Conservation (phyloP, 2,113 vertebrate genomes). For the Etheostoma cragini region DNA sequence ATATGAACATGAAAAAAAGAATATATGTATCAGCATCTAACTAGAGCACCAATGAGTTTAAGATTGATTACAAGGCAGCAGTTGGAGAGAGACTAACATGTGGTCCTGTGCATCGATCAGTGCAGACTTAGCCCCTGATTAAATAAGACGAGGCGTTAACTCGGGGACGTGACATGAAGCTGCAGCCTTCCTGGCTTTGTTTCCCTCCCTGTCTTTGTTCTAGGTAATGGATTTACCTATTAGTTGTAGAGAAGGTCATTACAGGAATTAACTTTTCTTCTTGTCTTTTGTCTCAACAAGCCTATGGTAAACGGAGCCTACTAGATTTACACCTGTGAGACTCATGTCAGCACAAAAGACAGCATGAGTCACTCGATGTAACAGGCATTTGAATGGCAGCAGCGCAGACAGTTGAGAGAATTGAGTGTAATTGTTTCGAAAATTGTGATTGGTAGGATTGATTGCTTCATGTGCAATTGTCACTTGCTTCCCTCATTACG, state of each 20-base stretch:
- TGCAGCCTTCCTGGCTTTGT: slow-evolving; percentile 23
- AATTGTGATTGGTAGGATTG: slow-evolving; percentile 13
- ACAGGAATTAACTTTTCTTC: slow-evolving; percentile 34
- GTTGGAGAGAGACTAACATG: slow-evolving; percentile 33
- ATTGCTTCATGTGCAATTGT: background rate
- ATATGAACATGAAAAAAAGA: background rate
- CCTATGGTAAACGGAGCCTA: background rate
- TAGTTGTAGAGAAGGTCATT: slow-evolving; percentile 56
- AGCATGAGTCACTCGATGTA: background rate
- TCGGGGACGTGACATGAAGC: slow-evolving; percentile 47
- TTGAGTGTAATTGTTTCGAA: slow-evolving; percentile 3
- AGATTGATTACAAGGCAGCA: slow-evolving; percentile 5
- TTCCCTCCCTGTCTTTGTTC: slow-evolving; percentile 11
- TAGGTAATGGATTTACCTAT: slow-evolving; percentile 58
- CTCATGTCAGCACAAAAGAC: slow-evolving; percentile 9
- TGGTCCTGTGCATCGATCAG: slow-evolving; percentile 45
- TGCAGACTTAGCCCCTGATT: slow-evolving; percentile 64
- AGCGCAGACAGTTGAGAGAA: background rate
- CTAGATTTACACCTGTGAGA: slow-evolving; percentile 16
- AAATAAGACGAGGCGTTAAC: slow-evolving; percentile 70
- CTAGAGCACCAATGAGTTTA: slow-evolving; percentile 13
- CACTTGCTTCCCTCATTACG: background rate
- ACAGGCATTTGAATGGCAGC: slow-evolving; percentile 1
- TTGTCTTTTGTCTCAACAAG: background rate
- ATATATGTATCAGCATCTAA: background rate